Evolutionary conservation across 2,888 invertebrate genomes (phyloP).

Genomic region (Bugulina stolonifera): DNA sequence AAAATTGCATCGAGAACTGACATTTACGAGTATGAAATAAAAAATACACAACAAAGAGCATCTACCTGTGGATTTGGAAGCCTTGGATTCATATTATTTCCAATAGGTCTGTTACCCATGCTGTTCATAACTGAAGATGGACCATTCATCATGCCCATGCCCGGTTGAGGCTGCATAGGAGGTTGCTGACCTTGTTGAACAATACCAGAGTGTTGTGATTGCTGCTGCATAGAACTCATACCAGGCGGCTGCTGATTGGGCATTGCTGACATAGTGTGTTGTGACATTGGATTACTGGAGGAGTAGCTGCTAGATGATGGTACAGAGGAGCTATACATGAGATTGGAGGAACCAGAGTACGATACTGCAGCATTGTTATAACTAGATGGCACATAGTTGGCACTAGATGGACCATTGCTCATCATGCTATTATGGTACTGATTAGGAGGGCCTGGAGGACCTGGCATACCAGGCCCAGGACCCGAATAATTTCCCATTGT

Average conservation of each 20-base stretch:
- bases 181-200: conserved; percentile 10
- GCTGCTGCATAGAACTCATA: conserved; percentile 15
- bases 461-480: background rate
- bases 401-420: conserved; percentile 2
- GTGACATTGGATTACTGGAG: background rate
- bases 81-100: background rate
- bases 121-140: background rate
- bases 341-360: conserved; percentile 11
- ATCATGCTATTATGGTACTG: conserved; percentile 21
- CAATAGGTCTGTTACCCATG: conserved; percentile 5
- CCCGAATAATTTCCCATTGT: conserved; percentile 14
- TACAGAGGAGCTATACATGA: background rate
- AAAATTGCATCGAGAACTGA: too few species aligned
- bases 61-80: conserved; percentile 20
- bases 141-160: conserved; percentile 8
- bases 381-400: conserved; percentile 2
- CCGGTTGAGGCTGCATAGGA: background rate
- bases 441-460: background rate
- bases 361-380: conserved; percentile 13
- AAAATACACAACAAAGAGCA: background rate
- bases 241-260: background rate
- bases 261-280: background rate
- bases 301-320: background rate
- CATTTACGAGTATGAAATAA: too few species aligned
- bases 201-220: background rate